Evolutionary conservation across 2,113 vertebrate genomes (phyloP).

Genomic region (Pseudopodoces humilis): DNA sequence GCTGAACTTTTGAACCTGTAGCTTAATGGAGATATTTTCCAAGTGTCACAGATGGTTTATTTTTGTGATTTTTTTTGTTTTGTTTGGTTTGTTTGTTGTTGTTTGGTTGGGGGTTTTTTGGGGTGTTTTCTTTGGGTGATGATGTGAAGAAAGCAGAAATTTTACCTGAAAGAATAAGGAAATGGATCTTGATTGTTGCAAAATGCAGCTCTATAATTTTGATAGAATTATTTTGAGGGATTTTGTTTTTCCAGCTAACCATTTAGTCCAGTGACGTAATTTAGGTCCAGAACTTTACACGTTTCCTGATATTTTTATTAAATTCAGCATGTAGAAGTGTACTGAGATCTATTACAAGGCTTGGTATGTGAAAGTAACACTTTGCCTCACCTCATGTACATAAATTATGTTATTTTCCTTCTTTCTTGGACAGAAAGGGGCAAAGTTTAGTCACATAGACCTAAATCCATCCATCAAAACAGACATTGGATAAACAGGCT

Average conservation of each 20-base stretch:
- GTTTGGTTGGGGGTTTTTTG: neutral
- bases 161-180: neutral
- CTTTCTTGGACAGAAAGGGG: constrained; percentile 10
- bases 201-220: neutral
- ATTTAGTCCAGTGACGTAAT: rapidly evolving
- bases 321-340: neutral
- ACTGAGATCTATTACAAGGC: neutral
- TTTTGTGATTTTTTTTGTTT: neutral
- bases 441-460: constrained; percentile 24
- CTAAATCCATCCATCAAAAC: constrained; percentile 57
- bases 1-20: neutral
- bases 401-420: constrained; percentile 29
- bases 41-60: neutral
- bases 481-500: neutral
- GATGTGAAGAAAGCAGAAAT: neutral
- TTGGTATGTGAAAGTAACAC: neutral
- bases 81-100: neutral
- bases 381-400: neutral
- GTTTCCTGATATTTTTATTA: neutral
- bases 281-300: neutral
- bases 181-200: neutral
- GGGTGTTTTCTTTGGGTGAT: neutral
- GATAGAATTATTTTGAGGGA: neutral
- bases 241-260: neutral
- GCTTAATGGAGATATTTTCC: neutral